Base-by-base conservation (phyloP, 2,797 vertebrate genomes). In the Hippoglossus hippoglossus region DNA sequence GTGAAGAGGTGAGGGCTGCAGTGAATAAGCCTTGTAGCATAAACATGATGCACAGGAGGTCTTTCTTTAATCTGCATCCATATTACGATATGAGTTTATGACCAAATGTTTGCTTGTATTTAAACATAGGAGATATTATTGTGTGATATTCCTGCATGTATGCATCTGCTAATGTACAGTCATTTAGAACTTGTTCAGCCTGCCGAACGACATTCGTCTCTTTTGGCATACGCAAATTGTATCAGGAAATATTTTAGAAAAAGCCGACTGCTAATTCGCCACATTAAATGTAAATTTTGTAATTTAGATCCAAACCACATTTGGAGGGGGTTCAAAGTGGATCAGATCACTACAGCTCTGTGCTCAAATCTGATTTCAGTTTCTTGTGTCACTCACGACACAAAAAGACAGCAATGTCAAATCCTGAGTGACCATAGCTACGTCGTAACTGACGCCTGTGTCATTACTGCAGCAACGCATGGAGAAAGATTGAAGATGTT, bases 1-100 rank as follows among this genome's bases (percentile, higher is more conserved):
- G 82, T 76, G 55, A 58, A 52, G 75, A 77, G 55, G 52, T 70
- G 16, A 60, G 53, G 59, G 47, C 46, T 24, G 67, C 57, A 62
- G 41, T 15, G 15, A 72, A 58, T 8, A 21, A 68, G 19, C 24
- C 22, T 3, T 34, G 44, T 51, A 57, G 61, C 18, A 1, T 59
- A 55, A 79, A 85, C 58, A 75, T 18, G 41, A 44, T 16, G 41
- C 15, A 5, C 16, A 13, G 16, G 12, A 13, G 12, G 15, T 16
- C 16, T 44, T 54, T 51, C n/a, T 10, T 21, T 12, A 21, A 51
- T 21, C 25, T 6, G 4, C 49, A 50, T 22, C n/a, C 8, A 22
- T 10, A 50, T 50, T 11, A 50, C 7, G 49, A 50, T 21, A 19
- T 47, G 11, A 16, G 3, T 1, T 50, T 50, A 50, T 50, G 49